phyloP scores from a whole-genome alignment of 2,888 invertebrate species.

The Masnerella sp. region DNA sequence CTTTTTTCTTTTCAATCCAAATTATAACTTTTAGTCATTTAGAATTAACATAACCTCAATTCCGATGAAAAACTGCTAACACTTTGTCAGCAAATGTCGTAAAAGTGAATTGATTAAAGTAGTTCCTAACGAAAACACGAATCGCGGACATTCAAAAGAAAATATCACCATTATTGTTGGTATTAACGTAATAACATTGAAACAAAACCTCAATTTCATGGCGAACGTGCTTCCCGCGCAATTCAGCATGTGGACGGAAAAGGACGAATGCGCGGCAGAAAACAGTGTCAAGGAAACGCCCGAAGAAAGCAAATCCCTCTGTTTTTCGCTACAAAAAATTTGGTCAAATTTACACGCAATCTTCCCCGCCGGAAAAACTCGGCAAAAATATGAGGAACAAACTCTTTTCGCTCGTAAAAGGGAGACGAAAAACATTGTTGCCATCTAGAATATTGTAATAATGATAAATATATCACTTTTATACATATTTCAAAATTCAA shows the following conservation, averaged over 20 bases:
- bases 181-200: slow-evolving; percentile 21
- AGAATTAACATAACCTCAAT: no score
- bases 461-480: no score
- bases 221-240: slow-evolving; percentile 25
- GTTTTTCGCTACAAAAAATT: slow-evolving; percentile 18
- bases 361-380: neutral
- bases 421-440: no score
- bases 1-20: no score
- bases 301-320: slow-evolving; percentile 22
- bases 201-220: slow-evolving; percentile 26
- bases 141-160: slow-evolving; percentile 2
- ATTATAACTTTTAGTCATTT: no score
- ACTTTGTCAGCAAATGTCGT: no score
- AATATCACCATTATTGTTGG: slow-evolving; percentile 4
- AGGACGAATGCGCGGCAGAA: slow-evolving; percentile 13
- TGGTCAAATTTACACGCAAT: slow-evolving; percentile 8
- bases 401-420: no score
- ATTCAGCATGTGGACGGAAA: slow-evolving; percentile 19
- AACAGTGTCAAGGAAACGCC: slow-evolving; percentile 39
- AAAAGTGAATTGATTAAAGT: neutral
- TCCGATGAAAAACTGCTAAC: no score
- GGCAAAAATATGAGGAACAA: neutral
- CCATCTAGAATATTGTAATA: no score
- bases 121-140: neutral
- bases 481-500: no score